phyloP scores from a whole-genome alignment of 2,113 vertebrate species.

The Grammomys dolichurus region DNA sequence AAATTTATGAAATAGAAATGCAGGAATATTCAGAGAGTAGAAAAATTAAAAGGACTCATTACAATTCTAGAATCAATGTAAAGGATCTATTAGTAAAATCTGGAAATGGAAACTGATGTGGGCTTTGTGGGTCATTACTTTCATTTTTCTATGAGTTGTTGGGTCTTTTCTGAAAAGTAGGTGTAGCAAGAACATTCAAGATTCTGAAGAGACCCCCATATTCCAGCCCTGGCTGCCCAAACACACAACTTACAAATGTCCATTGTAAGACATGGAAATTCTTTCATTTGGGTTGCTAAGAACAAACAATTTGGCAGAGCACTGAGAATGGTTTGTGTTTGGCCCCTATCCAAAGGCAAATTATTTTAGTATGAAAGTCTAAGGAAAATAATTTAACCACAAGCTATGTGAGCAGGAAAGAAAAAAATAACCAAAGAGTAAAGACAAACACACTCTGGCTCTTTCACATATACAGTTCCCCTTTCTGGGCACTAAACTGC shows the following conservation, averaged over 20 bases:
- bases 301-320: slow-evolving; percentile 62
- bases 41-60: slow-evolving; percentile 60
- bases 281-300: slow-evolving; percentile 57
- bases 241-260: slow-evolving; percentile 48
- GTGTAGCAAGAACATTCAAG: slow-evolving; percentile 1
- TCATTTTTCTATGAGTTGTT: slow-evolving; percentile 27
- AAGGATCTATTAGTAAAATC: slow-evolving; percentile 29
- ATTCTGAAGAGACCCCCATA: slow-evolving; percentile 20
- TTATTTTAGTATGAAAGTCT: slow-evolving; percentile 79
- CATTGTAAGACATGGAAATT: slow-evolving; percentile 49
- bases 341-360: slow-evolving; percentile 77
- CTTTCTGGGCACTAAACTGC: slow-evolving; percentile 65
- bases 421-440: slow-evolving; percentile 77
- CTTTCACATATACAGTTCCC: slow-evolving; percentile 54
- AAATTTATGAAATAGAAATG: slow-evolving; percentile 64
- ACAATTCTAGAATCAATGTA: slow-evolving; percentile 59
- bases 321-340: slow-evolving; percentile 69
- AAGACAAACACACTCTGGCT: slow-evolving; percentile 66
- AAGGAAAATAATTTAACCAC: slow-evolving; percentile 79
- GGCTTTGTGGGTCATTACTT: not conserved
- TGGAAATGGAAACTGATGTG: slow-evolving; percentile 47
- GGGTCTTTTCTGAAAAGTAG: not conserved
- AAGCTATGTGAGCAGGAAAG: slow-evolving; percentile 73
- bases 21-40: slow-evolving; percentile 49
- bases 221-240: slow-evolving; percentile 34